Evolutionary conservation across 2,888 invertebrate species (phyloP).

Genomic region (Trichopria drosophilae): DNA sequence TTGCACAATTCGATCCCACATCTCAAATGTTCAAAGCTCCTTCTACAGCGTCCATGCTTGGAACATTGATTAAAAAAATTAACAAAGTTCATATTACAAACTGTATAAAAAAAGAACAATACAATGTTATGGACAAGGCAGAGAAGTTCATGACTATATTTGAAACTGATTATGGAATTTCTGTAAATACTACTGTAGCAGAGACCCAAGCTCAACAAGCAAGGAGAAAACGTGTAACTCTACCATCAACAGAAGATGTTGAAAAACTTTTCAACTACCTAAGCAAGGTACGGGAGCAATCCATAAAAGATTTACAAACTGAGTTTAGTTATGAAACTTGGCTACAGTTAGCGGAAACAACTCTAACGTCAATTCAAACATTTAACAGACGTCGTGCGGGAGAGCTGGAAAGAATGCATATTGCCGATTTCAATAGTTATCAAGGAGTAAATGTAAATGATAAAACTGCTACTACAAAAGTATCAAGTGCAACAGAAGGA

Average conservation of each 20-base stretch:
- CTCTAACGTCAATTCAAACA: slow-evolving; percentile 21
- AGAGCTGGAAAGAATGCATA: slow-evolving; percentile 24
- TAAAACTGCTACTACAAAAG: slow-evolving; percentile 6
- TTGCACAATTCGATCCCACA: slow-evolving; percentile 12
- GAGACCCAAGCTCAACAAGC: slow-evolving; percentile 13
- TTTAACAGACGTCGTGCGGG: slow-evolving; percentile 34
- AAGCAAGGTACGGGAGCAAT: slow-evolving; percentile 1
- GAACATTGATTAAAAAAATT: slow-evolving; percentile 11
- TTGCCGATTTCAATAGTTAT: slow-evolving; percentile 24
- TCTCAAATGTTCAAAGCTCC: slow-evolving; percentile 13
- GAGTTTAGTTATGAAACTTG: slow-evolving; percentile 16
- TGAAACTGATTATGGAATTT: background rate
- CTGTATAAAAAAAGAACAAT: background rate
- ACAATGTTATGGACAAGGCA: background rate
- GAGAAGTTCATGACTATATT: background rate
- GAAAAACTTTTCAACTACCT: slow-evolving; percentile 19
- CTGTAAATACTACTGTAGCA: slow-evolving; percentile 13
- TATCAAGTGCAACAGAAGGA: slow-evolving; percentile 8
- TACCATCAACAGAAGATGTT: slow-evolving; percentile 28
- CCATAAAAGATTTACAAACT: slow-evolving; percentile 11
- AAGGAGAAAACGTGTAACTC: slow-evolving; percentile 9
- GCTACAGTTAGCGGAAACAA: slow-evolving; percentile 9
- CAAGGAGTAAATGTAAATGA: slow-evolving; percentile 20
- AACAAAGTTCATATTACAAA: background rate
- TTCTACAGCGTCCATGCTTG: slow-evolving; percentile 9